Conservation (phyloP, 2,113 vertebrate genomes). For the Theristicus caerulescens region DNA sequence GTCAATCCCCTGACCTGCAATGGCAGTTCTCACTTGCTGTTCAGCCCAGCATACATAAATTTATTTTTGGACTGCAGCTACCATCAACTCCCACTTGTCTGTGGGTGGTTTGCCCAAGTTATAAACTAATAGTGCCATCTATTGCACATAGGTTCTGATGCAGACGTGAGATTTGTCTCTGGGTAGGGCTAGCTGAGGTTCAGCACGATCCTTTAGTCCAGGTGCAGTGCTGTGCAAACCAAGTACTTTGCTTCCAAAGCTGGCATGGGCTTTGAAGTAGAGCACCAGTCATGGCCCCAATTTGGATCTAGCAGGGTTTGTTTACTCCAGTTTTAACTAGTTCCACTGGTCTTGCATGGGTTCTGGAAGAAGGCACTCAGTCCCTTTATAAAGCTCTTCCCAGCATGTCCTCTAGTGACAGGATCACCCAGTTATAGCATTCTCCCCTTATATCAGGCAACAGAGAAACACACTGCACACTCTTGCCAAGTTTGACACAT, state of each 20-base stretch:
- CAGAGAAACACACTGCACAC: neutral
- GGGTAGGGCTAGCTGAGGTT: neutral
- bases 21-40: neutral
- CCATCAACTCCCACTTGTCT: neutral
- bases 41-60: neutral
- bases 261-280: neutral
- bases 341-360: neutral
- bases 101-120: neutral
- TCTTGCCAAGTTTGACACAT: neutral
- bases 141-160: neutral
- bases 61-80: neutral
- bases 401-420: neutral
- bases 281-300: neutral
- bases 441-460: neutral
- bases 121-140: slow-evolving; percentile 12
- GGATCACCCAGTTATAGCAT: neutral
- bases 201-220: too few species aligned
- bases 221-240: neutral
- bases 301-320: neutral
- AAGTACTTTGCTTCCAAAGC: neutral
- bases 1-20: neutral
- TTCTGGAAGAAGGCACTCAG: neutral
- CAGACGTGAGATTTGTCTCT: neutral
- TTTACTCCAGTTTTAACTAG: neutral
- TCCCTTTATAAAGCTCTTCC: neutral